Evolutionary conservation across 1,140 invertebrate genomes (phyloP).

Genomic region (Aethina tumida): DNA sequence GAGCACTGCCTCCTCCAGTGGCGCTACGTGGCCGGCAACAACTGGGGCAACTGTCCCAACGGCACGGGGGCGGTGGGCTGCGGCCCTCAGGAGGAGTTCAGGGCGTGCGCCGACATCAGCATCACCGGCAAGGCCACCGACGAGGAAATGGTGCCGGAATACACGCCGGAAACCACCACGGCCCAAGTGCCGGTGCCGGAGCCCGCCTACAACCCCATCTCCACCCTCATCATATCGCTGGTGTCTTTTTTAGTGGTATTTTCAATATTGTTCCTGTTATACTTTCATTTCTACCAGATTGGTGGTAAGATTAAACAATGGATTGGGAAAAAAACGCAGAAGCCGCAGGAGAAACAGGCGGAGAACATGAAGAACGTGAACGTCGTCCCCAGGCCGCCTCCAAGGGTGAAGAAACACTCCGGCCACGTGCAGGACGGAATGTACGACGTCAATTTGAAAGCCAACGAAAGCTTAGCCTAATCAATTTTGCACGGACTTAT

Average conservation of each 20-base stretch:
- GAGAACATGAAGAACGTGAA: constrained; percentile 7
- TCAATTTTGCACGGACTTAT: too few species aligned
- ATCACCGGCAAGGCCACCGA: constrained; percentile 39
- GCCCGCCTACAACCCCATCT: constrained; percentile 26
- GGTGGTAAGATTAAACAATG: constrained; percentile 30
- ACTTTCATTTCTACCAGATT: constrained; percentile 35
- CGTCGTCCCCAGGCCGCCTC: constrained; percentile 21
- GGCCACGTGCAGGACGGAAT: too few species aligned
- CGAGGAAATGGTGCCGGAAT: constrained; percentile 17
- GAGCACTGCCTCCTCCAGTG: constrained; percentile 72
- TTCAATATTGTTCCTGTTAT: constrained; percentile 34
- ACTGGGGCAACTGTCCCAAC: constrained; percentile 65
- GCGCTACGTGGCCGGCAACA: constrained; percentile 69
- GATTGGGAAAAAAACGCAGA: constrained; percentile 23
- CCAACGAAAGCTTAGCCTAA: too few species aligned
- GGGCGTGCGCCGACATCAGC: constrained; percentile 72
- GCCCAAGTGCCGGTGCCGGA: constrained; percentile 15
- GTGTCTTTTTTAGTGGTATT: constrained; percentile 35
- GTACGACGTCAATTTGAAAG: too few species aligned
- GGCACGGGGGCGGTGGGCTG: constrained; percentile 66
- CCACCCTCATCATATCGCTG: constrained; percentile 27
- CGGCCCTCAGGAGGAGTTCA: constrained; percentile 79
- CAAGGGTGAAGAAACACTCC: constrained; percentile 18
- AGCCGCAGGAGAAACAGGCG: constrained; percentile 11
- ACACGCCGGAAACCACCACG: constrained; percentile 8